Base-by-base conservation (phyloP, 2,888 invertebrate genomes). In the Shargacucullia verbasci region DNA sequence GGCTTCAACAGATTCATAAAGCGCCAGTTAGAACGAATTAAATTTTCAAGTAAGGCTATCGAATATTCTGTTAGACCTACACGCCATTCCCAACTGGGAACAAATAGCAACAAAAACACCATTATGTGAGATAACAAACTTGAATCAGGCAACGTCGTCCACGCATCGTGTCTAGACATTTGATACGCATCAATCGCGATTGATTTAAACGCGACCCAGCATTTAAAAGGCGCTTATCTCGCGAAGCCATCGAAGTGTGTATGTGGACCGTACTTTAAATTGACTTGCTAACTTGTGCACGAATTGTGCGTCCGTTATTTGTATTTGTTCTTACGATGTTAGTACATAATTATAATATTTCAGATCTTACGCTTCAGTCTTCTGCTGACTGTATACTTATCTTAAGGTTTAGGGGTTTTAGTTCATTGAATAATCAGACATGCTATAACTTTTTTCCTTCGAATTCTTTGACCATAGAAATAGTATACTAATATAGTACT, bases 141-240 rank as follows among this genome's bases (percentile, higher is more conserved):
- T 53, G 37, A 54, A 60, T 59, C 40, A 50, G 40, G 44, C 44
- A 45, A n/a, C 15, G 31, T 33, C 10, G 39, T 45, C 50, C 41
- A 61, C 35, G 29, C 49, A 39, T 59, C 57, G 70, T 70, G 63
- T 62, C 65, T 67, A 54, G 76, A 70, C 78, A 80, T 78, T 75
- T 75, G 83, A 83, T 81, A 81, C 73, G 70, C 78, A 80, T 78
- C 78, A 73, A 55, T 63, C 73, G 55, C 63, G 73, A 78, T 78
- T 73, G 78, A 80, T 82, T 80, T 72, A 73, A 79, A 72, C 74
- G 62, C 76, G 73, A 76, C 74, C 70, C 76, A 73, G 52, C 60
- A 58, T 71, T 67, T 60, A 57, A 68, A 49, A 68, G 47, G 33
- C 41, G 49, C 41, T 57, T 71, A 71, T 69, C 60, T 71, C 47